phyloP scores from a whole-genome alignment of 2,797 vertebrate genomes.

The Eidolon dupreanum region DNA sequence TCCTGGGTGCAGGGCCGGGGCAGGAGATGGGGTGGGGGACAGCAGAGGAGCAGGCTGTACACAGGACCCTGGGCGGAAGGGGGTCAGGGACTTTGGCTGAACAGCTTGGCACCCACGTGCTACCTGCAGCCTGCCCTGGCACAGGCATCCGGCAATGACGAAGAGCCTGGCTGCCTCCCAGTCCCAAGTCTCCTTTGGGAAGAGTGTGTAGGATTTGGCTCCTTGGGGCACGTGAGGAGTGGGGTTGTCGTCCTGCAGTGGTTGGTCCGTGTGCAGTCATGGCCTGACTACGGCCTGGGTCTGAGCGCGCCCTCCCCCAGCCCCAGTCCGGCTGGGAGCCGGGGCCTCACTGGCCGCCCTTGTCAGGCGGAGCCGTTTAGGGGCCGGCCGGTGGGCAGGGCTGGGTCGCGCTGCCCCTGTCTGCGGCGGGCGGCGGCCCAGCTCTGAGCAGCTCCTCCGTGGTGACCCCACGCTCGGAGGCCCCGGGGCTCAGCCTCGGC shows the following conservation, averaged over 20 bases:
- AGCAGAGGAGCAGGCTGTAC: no score
- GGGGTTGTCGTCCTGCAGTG: background rate
- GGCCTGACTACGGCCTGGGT: no score
- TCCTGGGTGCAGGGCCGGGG: background rate
- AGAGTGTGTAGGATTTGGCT: background rate
- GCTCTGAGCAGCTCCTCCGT: background rate
- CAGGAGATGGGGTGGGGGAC: background rate
- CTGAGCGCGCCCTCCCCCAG: no score
- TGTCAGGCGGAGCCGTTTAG: background rate
- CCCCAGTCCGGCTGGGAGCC: no score
- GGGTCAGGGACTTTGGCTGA: accelerated
- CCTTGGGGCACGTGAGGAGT: accelerated
- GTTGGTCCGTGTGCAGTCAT: no score
- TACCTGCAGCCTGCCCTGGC: background rate
- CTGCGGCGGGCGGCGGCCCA: background rate
- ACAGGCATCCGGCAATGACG: background rate
- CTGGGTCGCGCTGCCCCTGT: background rate
- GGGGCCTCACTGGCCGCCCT: background rate
- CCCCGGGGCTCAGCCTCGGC: background rate
- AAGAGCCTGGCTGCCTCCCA: background rate
- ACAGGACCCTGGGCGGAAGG: background rate
- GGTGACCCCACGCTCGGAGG: no score
- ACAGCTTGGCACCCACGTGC: background rate
- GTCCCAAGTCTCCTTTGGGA: background rate
- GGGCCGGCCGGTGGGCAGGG: background rate